Conservation (phyloP, 1,140 invertebrate species). For the Phymorhynchus buccinoides region DNA sequence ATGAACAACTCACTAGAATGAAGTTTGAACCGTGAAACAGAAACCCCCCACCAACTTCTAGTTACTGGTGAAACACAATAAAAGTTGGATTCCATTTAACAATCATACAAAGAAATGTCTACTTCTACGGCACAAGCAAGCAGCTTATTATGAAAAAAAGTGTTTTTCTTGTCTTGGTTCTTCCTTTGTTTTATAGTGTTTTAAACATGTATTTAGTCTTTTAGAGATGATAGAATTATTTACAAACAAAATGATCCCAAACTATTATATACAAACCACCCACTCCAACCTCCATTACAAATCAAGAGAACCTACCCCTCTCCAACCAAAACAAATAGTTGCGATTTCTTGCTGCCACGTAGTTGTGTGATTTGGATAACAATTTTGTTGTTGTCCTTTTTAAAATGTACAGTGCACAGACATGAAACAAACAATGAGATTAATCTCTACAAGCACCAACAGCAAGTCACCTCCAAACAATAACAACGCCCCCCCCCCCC, state of each 20-base stretch:
- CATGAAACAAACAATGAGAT: not conserved
- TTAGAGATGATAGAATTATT: not conserved
- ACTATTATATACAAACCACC: not conserved
- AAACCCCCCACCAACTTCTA: too few species aligned
- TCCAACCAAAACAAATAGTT: not conserved
- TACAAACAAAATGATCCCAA: not conserved
- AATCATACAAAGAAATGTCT: not conserved
- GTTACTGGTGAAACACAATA: too few species aligned
- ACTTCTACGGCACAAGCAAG: not conserved
- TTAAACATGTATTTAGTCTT: not conserved
- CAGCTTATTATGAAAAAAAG: too few species aligned
- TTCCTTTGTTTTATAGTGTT: too few species aligned
- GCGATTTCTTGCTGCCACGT: slow-evolving; percentile 12
- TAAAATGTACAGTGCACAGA: not conserved
- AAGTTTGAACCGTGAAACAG: too few species aligned
- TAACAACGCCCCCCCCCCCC: too few species aligned
- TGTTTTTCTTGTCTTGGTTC: too few species aligned
- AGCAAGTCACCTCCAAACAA: not conserved
- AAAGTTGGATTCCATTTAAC: not conserved
- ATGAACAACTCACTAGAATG: too few species aligned
- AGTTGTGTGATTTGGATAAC: slow-evolving; percentile 23
- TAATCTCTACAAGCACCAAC: not conserved
- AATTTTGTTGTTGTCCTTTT: not conserved
- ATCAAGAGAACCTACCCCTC: not conserved
- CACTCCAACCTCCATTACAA: not conserved